Evolutionary conservation across 2,797 vertebrate species (phyloP), one percentile per base, ranked within the genome.

Genomic region (Chaetodon trifasciatus): DNA sequence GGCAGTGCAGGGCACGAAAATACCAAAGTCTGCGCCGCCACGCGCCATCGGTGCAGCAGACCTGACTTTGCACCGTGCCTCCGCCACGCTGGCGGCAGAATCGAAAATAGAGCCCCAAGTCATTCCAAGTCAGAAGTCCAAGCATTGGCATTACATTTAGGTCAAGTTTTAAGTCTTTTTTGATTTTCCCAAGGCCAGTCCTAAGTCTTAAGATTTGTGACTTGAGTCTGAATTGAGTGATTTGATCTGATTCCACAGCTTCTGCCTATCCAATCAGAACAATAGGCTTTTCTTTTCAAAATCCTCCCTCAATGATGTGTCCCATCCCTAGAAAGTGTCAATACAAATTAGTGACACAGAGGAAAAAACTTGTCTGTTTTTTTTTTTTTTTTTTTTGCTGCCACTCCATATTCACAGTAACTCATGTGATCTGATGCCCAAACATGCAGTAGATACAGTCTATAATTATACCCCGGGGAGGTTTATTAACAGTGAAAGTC

Each of bases 401-500:
- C 12, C 49, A 68, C 23, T 35, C 69, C 23, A 32, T 35, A 37
- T 37, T 70, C 35, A 42, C 13, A 24, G n/a, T n/a, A n/a, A n/a
- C n/a, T n/a, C 17, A 6, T 16, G 44, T 70, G 15, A 42, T 32
- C 37, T 47, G 19, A n/a, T 55, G 35, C 44, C 63, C 55, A 49
- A 39, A 50, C 58, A 40, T 24, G 46, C 53, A 67, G 37, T 8
- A 56, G 13, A n/a, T 39, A 28, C 17, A 35, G 2, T 46, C 16
- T n/a, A 57, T 58, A 35, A 16, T 63, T 24, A 64, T 21, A 52
- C 5, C 24, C n/a, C 8, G 9, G 8, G 13, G 39, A 42, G 57
- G 61, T 78, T 63, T 19, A 66, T 62, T 21, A 69, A 23, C 39
- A 28, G 17, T 47, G 28, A 62, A 37, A 35, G 17, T 57, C 21